Evolutionary conservation across 2,113 vertebrate genomes (phyloP), one percentile per base, ranked within the genome.

Genomic region (Micromys minutus): DNA sequence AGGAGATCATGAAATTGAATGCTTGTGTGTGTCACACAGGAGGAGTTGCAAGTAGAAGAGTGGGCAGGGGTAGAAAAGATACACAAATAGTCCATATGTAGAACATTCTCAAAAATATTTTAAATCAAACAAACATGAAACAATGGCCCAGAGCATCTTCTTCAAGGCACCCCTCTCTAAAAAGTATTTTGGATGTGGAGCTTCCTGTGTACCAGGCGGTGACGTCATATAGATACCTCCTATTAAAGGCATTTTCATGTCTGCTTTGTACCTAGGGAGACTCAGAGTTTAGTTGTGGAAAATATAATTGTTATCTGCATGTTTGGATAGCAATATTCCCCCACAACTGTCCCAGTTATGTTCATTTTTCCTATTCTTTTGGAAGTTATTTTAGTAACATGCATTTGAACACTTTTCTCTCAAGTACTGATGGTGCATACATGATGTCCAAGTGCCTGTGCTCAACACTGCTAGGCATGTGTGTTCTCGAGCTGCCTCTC

Each of bases 221-320:
- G 47, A 90, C 65, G 67, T 93, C 59, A 45, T 69, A 34, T 21
- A 61, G 21, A 72, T 42, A 50, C 9, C 24, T 92, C 39, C 93
- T 91, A 57, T 57, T 77, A 96, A 92, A 94, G 45, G 26, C 65
- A 93, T 91, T 95, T 85, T 91, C 71, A 55, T 6, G 47, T 36
- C 75, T 93, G 81, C 52, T 75, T 93, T 61, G 94, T 95, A 90
- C 47, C 80, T 87, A 80, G 45, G 29, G 19, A 69, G 52, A 76
- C 36, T n/a, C 89, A 61, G 59, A 52, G 79, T 69, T 91, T 63
- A 55, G 24, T 92, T 63, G n/a, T n/a, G n/a, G n/a, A n/a, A n/a
- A n/a, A n/a, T n/a, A n/a, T n/a, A n/a, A n/a, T n/a, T n/a, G 7
- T 63, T 77, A 91, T 72, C 80, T 93, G 42, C 42, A 90, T 67